Base-by-base conservation (phyloP, 1,140 invertebrate genomes). In the Drosophila ficusphila region DNA sequence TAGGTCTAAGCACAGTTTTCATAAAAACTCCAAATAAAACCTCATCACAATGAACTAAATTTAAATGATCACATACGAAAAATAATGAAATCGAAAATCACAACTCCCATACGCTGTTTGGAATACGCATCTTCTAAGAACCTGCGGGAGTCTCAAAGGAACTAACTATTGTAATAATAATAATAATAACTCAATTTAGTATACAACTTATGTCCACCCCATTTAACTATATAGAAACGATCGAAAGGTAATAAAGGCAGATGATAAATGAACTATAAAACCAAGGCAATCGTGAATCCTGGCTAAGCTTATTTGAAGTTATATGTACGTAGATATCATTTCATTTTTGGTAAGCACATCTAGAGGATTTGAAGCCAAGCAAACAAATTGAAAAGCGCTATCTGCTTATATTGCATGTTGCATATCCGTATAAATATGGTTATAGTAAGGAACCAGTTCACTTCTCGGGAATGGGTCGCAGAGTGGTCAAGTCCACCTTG, bases 381-480 rank as follows among this genome's bases (percentile, higher is more conserved):
- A 49, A 67, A 58, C 31, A 33, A 41, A 21, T 58, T 31, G 16
- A 29, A 56, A 36, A 60, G 41, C 27, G 46, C 31, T 60, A 72
- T 51, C 16, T 42, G 21, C 33, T 53, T 34, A 44, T 73, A 73
- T 9, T 49, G 56, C 23, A 23, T 18, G 44, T 19, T 25, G 19
- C n/a, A 27, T 46, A 42, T 68, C 41, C 34, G 38, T 58, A 33
- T 51, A 60, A 39, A 49, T 60, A 41, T 51, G 23, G 38, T 48
- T 48, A 23, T 38, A 36, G 31, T 25, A 16, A 25, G 29, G 41
- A 19, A 16, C 27, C 36, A 5, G 18, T 46, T 85, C 19, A 90
- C 56, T 90, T 90, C 56, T 90, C 89, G 71, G 89, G 89, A 90
- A 90, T 90, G 85, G 89, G 79, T 42, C 60, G 67, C 64, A 90